A percentile compares a stretch with the other conserved stretches of the same genome.
phyloP scores from a whole-genome alignment of 2,113 vertebrate species.

The Cavia porcellus region DNA sequence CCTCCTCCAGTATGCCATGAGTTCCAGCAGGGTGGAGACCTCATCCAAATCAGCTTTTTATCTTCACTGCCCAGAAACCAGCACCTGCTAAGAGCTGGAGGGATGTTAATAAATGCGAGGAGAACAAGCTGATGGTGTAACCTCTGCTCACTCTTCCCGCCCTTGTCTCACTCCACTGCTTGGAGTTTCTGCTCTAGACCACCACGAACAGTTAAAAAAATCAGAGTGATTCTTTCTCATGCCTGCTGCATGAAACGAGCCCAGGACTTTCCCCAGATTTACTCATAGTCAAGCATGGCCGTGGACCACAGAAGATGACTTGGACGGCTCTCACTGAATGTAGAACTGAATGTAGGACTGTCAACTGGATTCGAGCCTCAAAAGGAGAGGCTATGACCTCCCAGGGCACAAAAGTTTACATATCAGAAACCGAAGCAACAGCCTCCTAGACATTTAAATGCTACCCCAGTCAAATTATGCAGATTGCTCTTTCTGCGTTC shows the following conservation, averaged over 20 bases:
- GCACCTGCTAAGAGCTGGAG: not conserved
- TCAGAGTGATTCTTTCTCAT: not conserved
- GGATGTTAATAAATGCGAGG: not conserved
- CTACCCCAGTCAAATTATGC: too few species aligned
- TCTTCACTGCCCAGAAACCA: not conserved
- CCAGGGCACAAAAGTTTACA: too few species aligned
- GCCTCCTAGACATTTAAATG: too few species aligned
- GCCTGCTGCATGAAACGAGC: not conserved
- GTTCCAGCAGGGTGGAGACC: not conserved
- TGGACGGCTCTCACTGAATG: too few species aligned
- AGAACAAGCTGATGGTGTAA: accelerated
- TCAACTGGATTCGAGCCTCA: too few species aligned
- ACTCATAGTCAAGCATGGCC: not conserved
- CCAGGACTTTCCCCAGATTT: not conserved
- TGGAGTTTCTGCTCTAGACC: not conserved
- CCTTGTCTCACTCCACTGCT: not conserved
- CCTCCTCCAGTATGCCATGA: not conserved
- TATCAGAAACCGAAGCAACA: too few species aligned
- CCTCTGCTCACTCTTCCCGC: too few species aligned
- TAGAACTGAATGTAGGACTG: too few species aligned
- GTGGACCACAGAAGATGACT: not conserved
- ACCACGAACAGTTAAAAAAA: not conserved
- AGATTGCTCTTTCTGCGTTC: too few species aligned
- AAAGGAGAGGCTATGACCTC: too few species aligned
- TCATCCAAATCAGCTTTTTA: not conserved